Base-by-base conservation (phyloP, 1,140 invertebrate genomes). In the Lepidotrigona ventralis region DNA sequence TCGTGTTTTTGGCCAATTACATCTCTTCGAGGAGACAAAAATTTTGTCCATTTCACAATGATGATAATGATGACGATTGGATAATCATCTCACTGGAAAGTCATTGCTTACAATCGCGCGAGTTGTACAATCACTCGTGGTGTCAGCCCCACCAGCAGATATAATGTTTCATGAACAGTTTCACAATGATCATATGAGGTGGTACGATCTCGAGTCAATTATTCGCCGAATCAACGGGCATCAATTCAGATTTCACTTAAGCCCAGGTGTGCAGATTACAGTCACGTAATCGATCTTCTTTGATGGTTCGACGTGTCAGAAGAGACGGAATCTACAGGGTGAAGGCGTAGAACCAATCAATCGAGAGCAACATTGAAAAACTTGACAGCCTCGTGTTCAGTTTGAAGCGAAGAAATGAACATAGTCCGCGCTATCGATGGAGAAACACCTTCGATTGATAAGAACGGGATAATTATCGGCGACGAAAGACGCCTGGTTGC, bases 221-320 rank as follows among this genome's bases (percentile, higher is more conserved):
- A 46, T 6, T 6, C 6, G n/a, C 17, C 29, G 5, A 23, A 21
- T 21, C 46, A n/a, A 53, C 29, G 26, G 8, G 46, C 60, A 21
- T 0, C 0, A 33, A 46, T 39, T 79, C n/a, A 51, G 69, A 80
- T 80, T 80, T 80, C 79, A 73, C 56, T 33, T 73, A 4, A 14
- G 9, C 19, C 19, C 33, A 19, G 76, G 63, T 15, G 66, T 23
- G n/a, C 39, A 46, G 39, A 8, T 60, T 79, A 71, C 68, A 11
- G 19, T 79, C 71, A 8, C n/a, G n/a, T 51, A 63, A 79, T 12
- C 1, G 5, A 19, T 72, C 71, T 60, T 26, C 26, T 23, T n/a
- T 21, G 33, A 72, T 63, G 19, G n/a, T 46, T 33, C 64, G 29
- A 66, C 64, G 14, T 15, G 64, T 54, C 29, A 9, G 9, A 46